Conservation (phyloP, 2,797 vertebrate genomes). For the Odontamblyopus rebecca region DNA sequence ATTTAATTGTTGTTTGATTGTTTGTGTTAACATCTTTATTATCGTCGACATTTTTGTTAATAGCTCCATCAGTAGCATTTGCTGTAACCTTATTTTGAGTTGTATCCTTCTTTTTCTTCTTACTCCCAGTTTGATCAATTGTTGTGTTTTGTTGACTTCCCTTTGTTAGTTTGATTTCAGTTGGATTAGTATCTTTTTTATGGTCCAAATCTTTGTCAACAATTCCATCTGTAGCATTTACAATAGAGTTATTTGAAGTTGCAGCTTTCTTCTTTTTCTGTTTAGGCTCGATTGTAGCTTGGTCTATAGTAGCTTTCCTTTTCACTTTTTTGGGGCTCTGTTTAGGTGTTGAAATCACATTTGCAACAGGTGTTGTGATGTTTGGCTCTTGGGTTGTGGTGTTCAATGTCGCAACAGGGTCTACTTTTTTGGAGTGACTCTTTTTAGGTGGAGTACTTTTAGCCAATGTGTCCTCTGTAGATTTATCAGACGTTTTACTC, state of each 20-base stretch:
- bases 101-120: conserved; percentile 25
- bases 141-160: no score
- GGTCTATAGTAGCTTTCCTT: conserved; percentile 23
- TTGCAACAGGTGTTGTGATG: neutral
- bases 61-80: neutral
- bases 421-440: conserved; percentile 27
- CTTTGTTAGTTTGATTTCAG: neutral
- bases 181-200: neutral
- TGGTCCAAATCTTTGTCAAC: neutral
- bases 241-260: neutral
- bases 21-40: neutral
- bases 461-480: conserved; percentile 2
- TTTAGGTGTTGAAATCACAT: conserved; percentile 1
- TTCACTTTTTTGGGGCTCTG: conserved; percentile 30
- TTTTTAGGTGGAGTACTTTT: conserved; percentile 22
- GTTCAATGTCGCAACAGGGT: neutral
- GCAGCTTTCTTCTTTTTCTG: conserved; percentile 50
- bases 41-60: neutral
- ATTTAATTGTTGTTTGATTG: neutral
- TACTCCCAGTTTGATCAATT: neutral
- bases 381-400: neutral
- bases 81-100: neutral
- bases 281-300: conserved; percentile 45
- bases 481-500: conserved; percentile 11
- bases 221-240: neutral